A percentile compares a stretch with the other conserved stretches of the same genome.
These are phyloP conservation scores for Rhodinocichla rosea DNA, from an alignment of 2,113 vertebrate genomes.

Conservation along the genomic window DNA sequence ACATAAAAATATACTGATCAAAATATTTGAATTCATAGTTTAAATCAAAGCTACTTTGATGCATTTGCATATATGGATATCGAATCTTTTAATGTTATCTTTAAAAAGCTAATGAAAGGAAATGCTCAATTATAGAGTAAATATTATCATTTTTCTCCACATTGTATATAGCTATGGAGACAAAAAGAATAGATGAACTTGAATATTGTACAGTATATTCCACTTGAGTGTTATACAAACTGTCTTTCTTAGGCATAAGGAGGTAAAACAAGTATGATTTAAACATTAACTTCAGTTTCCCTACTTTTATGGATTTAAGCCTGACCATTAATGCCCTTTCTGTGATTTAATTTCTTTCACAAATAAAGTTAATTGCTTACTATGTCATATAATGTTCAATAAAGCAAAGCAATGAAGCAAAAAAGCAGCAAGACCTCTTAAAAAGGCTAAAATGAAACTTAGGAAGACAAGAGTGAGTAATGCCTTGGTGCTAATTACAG, in stretches of 20 bases:
- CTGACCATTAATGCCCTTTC: slow-evolving; percentile 40
- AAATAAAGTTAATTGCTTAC: slow-evolving; percentile 68
- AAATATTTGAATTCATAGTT: background rate
- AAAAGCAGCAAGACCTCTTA: slow-evolving; percentile 61
- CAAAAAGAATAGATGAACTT: background rate
- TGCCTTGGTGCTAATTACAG: slow-evolving; percentile 61
- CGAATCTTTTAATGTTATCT: background rate
- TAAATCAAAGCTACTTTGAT: background rate
- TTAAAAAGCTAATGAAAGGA: background rate
- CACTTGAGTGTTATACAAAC: background rate
- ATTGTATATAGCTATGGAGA: background rate
- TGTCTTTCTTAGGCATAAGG: background rate
- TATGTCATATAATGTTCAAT: slow-evolving; percentile 59
- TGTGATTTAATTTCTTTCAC: slow-evolving; percentile 65
- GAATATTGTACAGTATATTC: background rate
- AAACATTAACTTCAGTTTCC: slow-evolving; percentile 27
- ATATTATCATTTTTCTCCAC: background rate
- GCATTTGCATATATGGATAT: background rate
- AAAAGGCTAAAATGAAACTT: slow-evolving; percentile 63
- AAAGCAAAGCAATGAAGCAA: slow-evolving; percentile 71
- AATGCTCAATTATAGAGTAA: background rate
- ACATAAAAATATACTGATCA: background rate
- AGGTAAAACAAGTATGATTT: slow-evolving; percentile 5
- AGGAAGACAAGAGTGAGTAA: slow-evolving; percentile 62
- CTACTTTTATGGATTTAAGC: slow-evolving; percentile 45